Percentiles rank a stretch among this genome's conserved stretches.
Evolutionary conservation across 1,140 invertebrate species (phyloP).

Genomic region (Tetramorium parvispinum): DNA sequence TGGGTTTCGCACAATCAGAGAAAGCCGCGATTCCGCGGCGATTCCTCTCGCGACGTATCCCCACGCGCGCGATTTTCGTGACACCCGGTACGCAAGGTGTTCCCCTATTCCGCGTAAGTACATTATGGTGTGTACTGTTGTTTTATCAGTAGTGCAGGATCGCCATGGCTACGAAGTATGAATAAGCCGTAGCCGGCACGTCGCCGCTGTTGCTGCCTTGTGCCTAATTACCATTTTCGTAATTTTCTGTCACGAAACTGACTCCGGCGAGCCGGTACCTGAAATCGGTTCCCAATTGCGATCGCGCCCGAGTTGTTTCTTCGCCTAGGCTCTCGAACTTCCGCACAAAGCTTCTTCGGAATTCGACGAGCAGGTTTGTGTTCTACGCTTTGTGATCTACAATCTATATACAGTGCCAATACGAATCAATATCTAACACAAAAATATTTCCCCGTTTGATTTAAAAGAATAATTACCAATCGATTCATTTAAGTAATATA

Average conservation of each 20-base stretch:
- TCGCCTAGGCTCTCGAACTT: background rate
- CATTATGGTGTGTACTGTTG: slow-evolving; percentile 83
- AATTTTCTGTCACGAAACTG: slow-evolving; percentile 77
- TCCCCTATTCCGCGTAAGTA: slow-evolving; percentile 80
- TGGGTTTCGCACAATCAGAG: background rate
- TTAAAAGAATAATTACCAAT: background rate
- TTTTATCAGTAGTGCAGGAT: slow-evolving; percentile 86
- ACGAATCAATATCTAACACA: background rate
- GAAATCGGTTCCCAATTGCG: slow-evolving; percentile 41
- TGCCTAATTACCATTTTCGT: slow-evolving; percentile 83
- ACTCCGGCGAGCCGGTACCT: slow-evolving; percentile 50
- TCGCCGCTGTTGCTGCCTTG: slow-evolving; percentile 69
- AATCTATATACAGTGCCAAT: background rate
- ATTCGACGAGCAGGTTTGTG: slow-evolving; percentile 24
- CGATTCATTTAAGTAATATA: background rate
- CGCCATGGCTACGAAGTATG: slow-evolving; percentile 85
- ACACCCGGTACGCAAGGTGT: slow-evolving; percentile 78
- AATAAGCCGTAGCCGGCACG: slow-evolving; percentile 80
- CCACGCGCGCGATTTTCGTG: slow-evolving; percentile 51
- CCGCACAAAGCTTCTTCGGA: background rate
- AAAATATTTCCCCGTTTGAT: background rate
- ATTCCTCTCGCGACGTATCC: background rate
- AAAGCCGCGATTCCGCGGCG: background rate
- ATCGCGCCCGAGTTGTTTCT: slow-evolving; percentile 1
- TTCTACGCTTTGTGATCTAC: background rate